Base-by-base conservation (phyloP, 2,113 vertebrate species). In the Dendrocopos noguchii region DNA sequence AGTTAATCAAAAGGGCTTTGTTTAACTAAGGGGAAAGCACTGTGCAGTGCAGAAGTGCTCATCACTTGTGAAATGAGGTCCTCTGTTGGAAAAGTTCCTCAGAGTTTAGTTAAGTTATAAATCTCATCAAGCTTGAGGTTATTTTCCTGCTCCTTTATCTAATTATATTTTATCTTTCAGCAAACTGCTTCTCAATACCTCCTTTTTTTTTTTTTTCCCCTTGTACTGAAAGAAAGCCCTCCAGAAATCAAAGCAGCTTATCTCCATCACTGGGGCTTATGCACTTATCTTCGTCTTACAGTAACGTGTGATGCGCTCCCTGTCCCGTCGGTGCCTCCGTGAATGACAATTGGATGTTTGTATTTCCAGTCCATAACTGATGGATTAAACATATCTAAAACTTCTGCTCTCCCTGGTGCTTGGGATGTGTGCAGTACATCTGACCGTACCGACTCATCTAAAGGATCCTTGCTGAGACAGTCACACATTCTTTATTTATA, bases 261-360 rank as follows among this genome's bases (percentile, higher is more conserved):
- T 97, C 93, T 95, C 42, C 56, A 72, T 93, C 91, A 68, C 72
- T 80, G 72, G 91, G 80, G 59, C 31, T 94, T 95, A 90, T 77
- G 78, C 67, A 94, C 61, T 97, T 96, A 95, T 95, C 92, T 95
- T 91, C 63, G 87, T 94, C 85, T 94, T 61, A 93, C 93, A 96
- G 92, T 79, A 89, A 91, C 8, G 19, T 75, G 56, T 80, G 80
- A 88, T 0, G 2, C 56, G 46, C 25, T 94, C 84, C 39, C 42
- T 57, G 55, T 79, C 42, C 36, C 21, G 39, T 17, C 79, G 72
- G 36, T 94, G 63, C 24, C 50, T 82, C 21, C 63, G n/a, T 71
- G 75, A 96, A 92, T 95, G 67, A 83, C 57, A 94, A 91, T 18
- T 57, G 46, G 71, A 55, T 81, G 25, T 86, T 94, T 95, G 29